These are phyloP conservation scores for Bradypus variegatus DNA, from an alignment of 2,797 vertebrate species.

Conservation along the genomic window DNA sequence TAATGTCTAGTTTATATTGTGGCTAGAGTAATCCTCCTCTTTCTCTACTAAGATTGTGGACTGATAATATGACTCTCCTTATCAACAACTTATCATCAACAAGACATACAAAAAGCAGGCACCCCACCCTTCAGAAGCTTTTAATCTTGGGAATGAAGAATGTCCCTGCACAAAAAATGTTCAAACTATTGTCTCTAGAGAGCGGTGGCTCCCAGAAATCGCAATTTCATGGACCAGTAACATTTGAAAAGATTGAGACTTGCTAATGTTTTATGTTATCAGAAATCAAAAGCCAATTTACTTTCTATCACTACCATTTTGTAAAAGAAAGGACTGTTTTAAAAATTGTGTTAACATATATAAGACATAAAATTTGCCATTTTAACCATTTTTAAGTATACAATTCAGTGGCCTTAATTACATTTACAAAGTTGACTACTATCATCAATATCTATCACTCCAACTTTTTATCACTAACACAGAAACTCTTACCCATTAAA, in stretches of 20 bases:
- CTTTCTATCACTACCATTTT: neutral
- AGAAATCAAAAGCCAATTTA: neutral
- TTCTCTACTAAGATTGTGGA: neutral
- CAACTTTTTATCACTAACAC: too few relatives aligned
- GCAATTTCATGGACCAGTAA: neutral
- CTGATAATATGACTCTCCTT: neutral
- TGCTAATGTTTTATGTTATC: neutral
- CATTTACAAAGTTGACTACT: too few relatives aligned
- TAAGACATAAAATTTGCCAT: too few relatives aligned
- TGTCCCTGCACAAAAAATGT: neutral
- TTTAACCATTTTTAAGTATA: too few relatives aligned
- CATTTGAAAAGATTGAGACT: neutral
- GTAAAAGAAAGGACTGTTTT: neutral
- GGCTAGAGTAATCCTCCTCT: neutral
- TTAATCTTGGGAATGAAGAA: neutral
- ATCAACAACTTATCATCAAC: neutral
- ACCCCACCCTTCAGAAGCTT: neutral
- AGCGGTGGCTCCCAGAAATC: neutral
- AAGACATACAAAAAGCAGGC: neutral
- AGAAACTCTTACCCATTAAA: too few relatives aligned
- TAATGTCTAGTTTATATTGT: neutral
- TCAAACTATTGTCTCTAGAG: neutral
- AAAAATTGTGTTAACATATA: too few relatives aligned
- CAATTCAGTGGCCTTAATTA: too few relatives aligned
- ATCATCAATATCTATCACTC: too few relatives aligned